Evolutionary conservation across 2,888 invertebrate genomes (phyloP).

Genomic region (Stomorhina lunata): DNA sequence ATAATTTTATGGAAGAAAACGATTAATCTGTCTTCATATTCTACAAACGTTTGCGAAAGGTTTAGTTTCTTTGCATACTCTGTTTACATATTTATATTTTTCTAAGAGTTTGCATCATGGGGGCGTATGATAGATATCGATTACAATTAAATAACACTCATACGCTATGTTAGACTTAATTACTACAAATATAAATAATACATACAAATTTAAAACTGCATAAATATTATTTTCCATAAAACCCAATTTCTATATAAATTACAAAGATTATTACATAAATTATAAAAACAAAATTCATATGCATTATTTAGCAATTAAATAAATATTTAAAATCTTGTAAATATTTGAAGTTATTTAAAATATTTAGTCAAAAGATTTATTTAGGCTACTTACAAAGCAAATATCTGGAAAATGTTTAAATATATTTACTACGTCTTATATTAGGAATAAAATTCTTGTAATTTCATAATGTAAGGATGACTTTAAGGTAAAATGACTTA

Average conservation of each 20-base stretch:
- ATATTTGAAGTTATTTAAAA: not conserved
- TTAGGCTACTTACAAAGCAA: slow-evolving; percentile 8
- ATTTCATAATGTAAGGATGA: too few species aligned
- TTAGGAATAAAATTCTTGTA: not conserved
- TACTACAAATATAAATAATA: not conserved
- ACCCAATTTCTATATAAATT: not conserved
- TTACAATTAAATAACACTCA: slow-evolving; percentile 31
- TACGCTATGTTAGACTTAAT: slow-evolving; percentile 26
- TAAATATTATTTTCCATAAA: not conserved
- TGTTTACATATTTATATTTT: too few species aligned
- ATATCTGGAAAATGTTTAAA: slow-evolving; percentile 11
- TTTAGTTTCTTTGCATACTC: too few species aligned
- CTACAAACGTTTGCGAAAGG: too few species aligned
- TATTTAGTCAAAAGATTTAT: slow-evolving; percentile 23
- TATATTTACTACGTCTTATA: slow-evolving; percentile 15
- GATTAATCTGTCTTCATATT: too few species aligned
- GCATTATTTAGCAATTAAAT: slow-evolving; percentile 37
- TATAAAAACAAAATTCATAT: slow-evolving; percentile 13
- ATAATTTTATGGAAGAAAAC: too few species aligned
- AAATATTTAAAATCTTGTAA: slow-evolving; percentile 6
- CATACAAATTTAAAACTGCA: not conserved
- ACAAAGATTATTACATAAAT: not conserved
- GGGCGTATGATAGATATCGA: not conserved
- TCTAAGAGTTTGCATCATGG: too few species aligned
- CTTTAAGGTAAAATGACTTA: too few species aligned